A percentile compares a stretch with the other conserved stretches of the same genome.
Evolutionary conservation across 2,797 vertebrate species (phyloP).

Genomic region (Potorous gilbertii): DNA sequence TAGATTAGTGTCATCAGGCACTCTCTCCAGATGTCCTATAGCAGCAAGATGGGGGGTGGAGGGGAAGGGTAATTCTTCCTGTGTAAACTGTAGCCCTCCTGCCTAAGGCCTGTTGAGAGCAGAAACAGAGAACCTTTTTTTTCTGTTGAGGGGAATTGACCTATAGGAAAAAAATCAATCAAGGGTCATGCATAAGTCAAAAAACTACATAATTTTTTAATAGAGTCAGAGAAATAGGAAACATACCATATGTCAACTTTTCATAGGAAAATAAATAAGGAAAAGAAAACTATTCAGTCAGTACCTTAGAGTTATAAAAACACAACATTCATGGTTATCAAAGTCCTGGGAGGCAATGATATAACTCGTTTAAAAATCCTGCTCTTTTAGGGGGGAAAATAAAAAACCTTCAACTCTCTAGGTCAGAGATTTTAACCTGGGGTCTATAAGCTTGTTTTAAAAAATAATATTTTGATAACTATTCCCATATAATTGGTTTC

Average conservation of each 20-base stretch:
- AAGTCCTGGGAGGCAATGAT: background rate
- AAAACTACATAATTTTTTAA: background rate
- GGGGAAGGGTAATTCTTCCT: background rate
- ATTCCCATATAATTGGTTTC: background rate
- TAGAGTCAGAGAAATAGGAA: constrained; percentile 5
- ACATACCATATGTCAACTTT: background rate
- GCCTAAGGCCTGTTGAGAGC: constrained; percentile 14
- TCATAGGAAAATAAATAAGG: background rate
- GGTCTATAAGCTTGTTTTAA: background rate
- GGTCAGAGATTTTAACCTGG: background rate
- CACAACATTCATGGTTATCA: background rate
- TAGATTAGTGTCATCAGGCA: background rate
- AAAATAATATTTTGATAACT: background rate
- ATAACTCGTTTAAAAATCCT: background rate
- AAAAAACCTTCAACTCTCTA: background rate
- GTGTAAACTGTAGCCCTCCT: background rate
- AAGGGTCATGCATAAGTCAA: constrained; percentile 16
- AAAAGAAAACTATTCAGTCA: background rate
- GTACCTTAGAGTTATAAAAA: background rate
- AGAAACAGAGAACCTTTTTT: constrained; percentile 30
- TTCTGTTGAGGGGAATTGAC: constrained; percentile 8
- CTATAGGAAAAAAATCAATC: constrained; percentile 32
- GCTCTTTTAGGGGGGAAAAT: background rate
- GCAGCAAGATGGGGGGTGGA: background rate
- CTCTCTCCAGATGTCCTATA: background rate